A percentile compares a stretch with the other conserved stretches of the same genome.
Conservation (phyloP, 1,140 invertebrate genomes). For the Probaryconus sp. region DNA sequence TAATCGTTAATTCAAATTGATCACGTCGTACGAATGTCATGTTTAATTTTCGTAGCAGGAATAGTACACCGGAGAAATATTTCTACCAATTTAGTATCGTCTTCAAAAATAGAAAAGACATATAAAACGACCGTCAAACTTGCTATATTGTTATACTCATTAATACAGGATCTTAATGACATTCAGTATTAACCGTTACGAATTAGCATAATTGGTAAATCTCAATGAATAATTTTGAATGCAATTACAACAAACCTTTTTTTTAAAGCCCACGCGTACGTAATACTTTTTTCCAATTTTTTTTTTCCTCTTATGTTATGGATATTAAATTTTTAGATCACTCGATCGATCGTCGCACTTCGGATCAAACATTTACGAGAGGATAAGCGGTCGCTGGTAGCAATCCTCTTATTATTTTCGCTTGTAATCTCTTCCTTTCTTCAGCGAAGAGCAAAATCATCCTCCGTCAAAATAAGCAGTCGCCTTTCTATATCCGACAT, state of each 20-base stretch:
- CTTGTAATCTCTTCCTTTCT: constrained; percentile 40
- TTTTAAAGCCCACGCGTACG: constrained; percentile 25
- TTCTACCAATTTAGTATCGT: too few species aligned
- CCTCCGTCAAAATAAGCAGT: constrained; percentile 24
- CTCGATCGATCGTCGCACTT: constrained; percentile 26
- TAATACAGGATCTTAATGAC: not conserved
- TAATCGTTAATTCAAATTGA: too few species aligned
- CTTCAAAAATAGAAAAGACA: too few species aligned
- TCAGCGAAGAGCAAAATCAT: constrained; percentile 38
- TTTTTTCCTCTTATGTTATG: constrained; percentile 12
- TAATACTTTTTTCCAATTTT: constrained; percentile 34
- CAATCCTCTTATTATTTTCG: constrained; percentile 47
- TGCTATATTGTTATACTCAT: not conserved
- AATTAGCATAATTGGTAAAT: constrained; percentile 31
- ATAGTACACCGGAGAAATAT: too few species aligned
- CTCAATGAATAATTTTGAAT: constrained; percentile 38
- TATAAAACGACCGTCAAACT: constrained; percentile 1
- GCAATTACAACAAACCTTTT: constrained; percentile 25
- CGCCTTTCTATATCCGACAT: not conserved
- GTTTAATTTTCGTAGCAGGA: too few species aligned
- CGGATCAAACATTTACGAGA: constrained; percentile 23
- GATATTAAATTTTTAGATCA: constrained; percentile 24
- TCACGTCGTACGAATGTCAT: too few species aligned
- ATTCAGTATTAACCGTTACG: constrained; percentile 6
- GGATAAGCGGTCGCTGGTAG: constrained; percentile 40